Percentiles rank a stretch among this genome's conserved stretches.
Conservation (phyloP, 2,113 vertebrate genomes). For the Tupaia chinensis region DNA sequence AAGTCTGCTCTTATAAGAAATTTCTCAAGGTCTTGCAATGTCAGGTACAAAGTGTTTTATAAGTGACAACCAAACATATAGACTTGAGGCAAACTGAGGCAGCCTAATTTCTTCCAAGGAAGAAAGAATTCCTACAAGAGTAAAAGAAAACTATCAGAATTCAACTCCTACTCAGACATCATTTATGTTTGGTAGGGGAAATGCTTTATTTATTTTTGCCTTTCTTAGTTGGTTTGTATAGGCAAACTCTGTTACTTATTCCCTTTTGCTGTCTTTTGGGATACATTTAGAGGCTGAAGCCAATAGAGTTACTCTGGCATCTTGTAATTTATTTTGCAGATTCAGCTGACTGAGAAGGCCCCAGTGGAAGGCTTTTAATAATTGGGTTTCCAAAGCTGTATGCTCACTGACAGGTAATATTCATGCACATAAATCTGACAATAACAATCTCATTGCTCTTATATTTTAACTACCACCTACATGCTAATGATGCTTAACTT, state of each 20-base stretch:
- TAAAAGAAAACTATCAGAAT: constrained; percentile 29
- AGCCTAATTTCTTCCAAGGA: not conserved
- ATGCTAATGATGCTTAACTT: not conserved
- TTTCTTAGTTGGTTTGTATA: not conserved
- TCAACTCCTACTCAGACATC: not conserved
- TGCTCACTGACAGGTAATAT: constrained; percentile 41
- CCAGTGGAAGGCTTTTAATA: not conserved
- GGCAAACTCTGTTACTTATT: not conserved
- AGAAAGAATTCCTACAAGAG: not conserved
- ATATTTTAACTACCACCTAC: not conserved
- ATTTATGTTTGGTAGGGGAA: not conserved
- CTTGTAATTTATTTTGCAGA: constrained; percentile 32
- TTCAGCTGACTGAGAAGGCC: constrained; percentile 18
- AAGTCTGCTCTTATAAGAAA: constrained; percentile 70
- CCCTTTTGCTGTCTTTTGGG: not conserved
- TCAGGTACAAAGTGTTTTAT: constrained; percentile 7
- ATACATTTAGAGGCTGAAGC: not conserved
- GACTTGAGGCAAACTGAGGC: not conserved
- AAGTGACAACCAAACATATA: not conserved
- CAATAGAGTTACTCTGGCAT: not conserved
- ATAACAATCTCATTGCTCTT: not conserved
- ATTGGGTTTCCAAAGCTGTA: not conserved
- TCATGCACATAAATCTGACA: constrained; percentile 48
- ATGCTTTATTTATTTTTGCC: not conserved
- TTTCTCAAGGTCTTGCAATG: constrained; percentile 59